Evolutionary conservation across 2,797 vertebrate species (phyloP).

Genomic region (Sebastolobus alascanus): DNA sequence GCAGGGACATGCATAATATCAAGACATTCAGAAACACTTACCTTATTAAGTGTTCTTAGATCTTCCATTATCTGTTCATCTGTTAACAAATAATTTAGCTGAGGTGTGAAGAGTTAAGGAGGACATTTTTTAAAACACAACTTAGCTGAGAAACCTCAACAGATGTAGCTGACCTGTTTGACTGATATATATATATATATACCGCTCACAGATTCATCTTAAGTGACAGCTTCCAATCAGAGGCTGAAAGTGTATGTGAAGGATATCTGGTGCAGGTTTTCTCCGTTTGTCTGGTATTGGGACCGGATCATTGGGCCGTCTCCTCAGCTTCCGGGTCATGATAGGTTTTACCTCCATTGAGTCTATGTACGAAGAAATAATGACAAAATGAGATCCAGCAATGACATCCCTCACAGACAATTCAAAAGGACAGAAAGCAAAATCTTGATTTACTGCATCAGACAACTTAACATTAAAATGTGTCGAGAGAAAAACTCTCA

Average conservation of each 20-base stretch:
- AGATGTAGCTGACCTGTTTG: not conserved
- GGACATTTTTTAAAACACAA: not conserved
- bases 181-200: not conserved
- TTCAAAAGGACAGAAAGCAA: not conserved
- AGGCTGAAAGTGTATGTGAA: slow-evolving; percentile 57
- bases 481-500: slow-evolving; percentile 1
- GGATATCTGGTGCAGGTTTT: slow-evolving; percentile 99
- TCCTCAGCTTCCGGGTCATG: slow-evolving; percentile 96
- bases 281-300: slow-evolving; percentile 98
- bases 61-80: slow-evolving; percentile 99
- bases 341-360: slow-evolving; percentile 99
- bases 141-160: not conserved
- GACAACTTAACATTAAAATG: slow-evolving; percentile 19
- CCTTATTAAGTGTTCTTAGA: slow-evolving; percentile 96
- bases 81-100: slow-evolving; percentile 97
- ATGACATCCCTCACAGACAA: not conserved
- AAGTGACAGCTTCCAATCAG: not conserved
- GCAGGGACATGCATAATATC: not conserved
- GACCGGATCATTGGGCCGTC: slow-evolving; percentile 97
- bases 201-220: not conserved
- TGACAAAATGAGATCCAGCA: slow-evolving; percentile 11
- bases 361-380: slow-evolving; percentile 81
- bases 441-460: not conserved
- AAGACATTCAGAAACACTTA: slow-evolving; percentile 48
- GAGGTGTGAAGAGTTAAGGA: slow-evolving; percentile 89